These are phyloP conservation scores for Seira sanloemensis DNA, from an alignment of 2,888 invertebrate genomes.

Conservation along the genomic window DNA sequence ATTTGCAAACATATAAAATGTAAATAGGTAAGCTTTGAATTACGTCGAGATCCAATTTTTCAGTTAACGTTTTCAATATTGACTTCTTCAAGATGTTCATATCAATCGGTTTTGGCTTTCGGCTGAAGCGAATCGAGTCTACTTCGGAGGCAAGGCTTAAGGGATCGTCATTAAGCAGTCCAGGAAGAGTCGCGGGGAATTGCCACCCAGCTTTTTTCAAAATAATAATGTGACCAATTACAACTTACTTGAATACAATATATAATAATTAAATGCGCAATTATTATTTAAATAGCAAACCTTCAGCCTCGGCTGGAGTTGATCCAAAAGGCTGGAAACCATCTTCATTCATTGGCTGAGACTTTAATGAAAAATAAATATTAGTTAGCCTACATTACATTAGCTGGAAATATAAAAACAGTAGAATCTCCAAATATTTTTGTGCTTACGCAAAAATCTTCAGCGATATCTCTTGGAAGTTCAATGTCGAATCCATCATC, in stretches of 20 bases:
- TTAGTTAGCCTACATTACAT: too few relatives aligned
- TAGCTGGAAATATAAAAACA: too few relatives aligned
- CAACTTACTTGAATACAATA: too few relatives aligned
- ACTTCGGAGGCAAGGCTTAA: constrained; percentile 56
- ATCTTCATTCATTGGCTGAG: constrained; percentile 40
- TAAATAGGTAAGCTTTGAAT: not conserved
- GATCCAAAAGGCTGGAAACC: not conserved
- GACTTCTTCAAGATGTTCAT: constrained; percentile 66
- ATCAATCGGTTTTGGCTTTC: constrained; percentile 70
- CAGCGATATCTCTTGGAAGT: constrained; percentile 54
- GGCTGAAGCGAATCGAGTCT: constrained; percentile 67
- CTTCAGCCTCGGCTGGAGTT: constrained; percentile 30
- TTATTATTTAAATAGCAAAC: not conserved
- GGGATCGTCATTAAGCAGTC: constrained; percentile 54
- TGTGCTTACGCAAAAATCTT: constrained; percentile 62
- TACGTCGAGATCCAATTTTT: constrained; percentile 63
- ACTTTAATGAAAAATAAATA: too few relatives aligned
- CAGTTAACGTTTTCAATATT: constrained; percentile 52
- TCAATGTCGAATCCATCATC: constrained; percentile 52
- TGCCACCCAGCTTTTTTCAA: constrained; percentile 42
- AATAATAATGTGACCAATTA: not conserved
- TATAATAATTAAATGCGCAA: too few relatives aligned
- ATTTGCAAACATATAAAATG: not conserved
- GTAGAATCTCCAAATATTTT: too few relatives aligned
- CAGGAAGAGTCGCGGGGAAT: constrained; percentile 37